phyloP scores from a whole-genome alignment of 2,113 vertebrate genomes.

The Gambusia holbrooki region DNA sequence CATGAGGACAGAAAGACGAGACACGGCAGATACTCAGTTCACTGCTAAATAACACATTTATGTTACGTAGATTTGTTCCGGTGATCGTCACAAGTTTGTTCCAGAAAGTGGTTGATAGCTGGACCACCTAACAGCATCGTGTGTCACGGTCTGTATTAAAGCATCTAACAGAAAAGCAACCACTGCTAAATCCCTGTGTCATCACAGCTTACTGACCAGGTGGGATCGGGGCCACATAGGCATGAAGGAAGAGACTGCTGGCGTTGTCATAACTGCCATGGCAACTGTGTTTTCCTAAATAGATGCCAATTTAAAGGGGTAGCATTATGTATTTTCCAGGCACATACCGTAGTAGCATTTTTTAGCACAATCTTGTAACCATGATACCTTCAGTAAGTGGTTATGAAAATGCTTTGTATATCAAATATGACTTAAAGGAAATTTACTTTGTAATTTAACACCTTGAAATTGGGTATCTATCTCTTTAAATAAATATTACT shows the following conservation, averaged over 20 bases:
- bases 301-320: background rate
- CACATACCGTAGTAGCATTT: too few species aligned
- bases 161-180: conserved; percentile 12
- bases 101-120: conserved; percentile 11
- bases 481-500: too few species aligned
- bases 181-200: conserved; percentile 10
- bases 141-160: background rate
- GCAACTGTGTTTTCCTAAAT: conserved; percentile 56
- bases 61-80: too few species aligned
- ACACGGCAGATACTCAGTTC: background rate
- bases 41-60: background rate
- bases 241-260: conserved; percentile 47
- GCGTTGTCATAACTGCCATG: conserved; percentile 64
- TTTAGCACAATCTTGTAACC: too few species aligned
- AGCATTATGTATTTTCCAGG: too few species aligned
- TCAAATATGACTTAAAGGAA: too few species aligned
- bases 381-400: too few species aligned
- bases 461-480: too few species aligned
- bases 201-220: conserved; percentile 45
- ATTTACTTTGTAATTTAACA: too few species aligned
- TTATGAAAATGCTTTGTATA: too few species aligned
- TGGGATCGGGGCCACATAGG: conserved; percentile 46
- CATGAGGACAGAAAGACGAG: conserved; percentile 29
- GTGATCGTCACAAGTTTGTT: background rate
- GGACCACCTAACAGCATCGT: background rate